Base-by-base conservation (phyloP, 2,113 vertebrate species). In the Thunnus thynnus region DNA sequence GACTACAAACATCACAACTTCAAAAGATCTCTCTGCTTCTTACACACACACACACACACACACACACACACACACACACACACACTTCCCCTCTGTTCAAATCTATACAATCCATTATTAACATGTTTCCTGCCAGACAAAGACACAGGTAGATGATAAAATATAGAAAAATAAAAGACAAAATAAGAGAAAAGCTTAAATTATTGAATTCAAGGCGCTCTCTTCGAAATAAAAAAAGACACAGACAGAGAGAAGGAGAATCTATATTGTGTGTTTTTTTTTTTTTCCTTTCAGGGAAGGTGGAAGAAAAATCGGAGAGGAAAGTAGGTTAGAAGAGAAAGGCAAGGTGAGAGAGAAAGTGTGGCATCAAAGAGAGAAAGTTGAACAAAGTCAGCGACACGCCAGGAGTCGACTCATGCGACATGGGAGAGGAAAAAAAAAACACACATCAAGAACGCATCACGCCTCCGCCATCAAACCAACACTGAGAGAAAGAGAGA, bases 91-190 rank as follows among this genome's bases (percentile, higher is more conserved):
- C 67, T 30, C 27, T 30, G 27, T 30, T 30, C 27, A 83, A 92
- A 92, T 90, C 91, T 85, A 94, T 93, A 90, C 92, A 78, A 94
- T 95, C 72, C 82, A 95, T 95, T 94, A 94, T 95, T 95, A 92
- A 95, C 76, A 86, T 25, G 76, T 80, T 82, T 82, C 81, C 89
- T 87, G 71, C 58, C 89, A 93, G 85, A 93, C 88, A 92, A 93
- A 94, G 92, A 92, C 89, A 85, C 85, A 67, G 90, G 91, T 84
- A 89, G 85, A 86, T 66, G 64, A 90, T 77, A 57, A 86, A 87
- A 76, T 55, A 84, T 52, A 71, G 70, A 92, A 91, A 91, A 86
- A 90, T 79, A 84, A 76, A 88, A 82, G 51, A 83, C 48, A 69
- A 81, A 88, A 80, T 69, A 74, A 83, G 72, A 91, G 82, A 88